Evolutionary conservation across 2,113 vertebrate genomes (phyloP).

Genomic region (Ammodramus savannarum): DNA sequence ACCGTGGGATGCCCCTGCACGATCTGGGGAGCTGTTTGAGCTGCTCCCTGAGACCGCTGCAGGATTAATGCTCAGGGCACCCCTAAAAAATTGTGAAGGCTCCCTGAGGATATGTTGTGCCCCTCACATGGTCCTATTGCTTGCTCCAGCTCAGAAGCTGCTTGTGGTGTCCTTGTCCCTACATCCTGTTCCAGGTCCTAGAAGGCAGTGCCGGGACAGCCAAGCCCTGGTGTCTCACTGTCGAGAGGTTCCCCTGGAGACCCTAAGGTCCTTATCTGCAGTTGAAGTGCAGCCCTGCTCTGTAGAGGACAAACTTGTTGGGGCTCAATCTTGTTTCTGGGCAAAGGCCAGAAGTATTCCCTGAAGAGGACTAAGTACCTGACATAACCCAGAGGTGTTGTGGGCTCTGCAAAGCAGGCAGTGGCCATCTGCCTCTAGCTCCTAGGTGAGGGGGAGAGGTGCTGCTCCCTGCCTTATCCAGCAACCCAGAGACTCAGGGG

Average conservation of each 20-base stretch:
- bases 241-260: background rate
- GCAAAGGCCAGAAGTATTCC: background rate
- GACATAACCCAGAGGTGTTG: accelerated
- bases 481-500: background rate
- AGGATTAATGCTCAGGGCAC: background rate
- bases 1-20: no score
- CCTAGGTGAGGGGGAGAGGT: background rate
- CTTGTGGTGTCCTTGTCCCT: background rate
- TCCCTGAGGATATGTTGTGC: background rate
- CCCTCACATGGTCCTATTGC: background rate
- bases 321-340: background rate
- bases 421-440: background rate
- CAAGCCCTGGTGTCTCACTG: accelerated
- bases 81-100: background rate
- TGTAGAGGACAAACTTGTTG: background rate
- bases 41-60: accelerated
- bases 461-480: background rate
- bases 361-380: background rate
- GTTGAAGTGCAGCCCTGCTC: background rate
- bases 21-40: background rate
- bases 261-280: background rate
- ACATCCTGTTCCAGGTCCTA: background rate
- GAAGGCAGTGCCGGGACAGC: background rate
- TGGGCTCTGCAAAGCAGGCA: background rate
- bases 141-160: background rate